Evolutionary conservation across 2,888 invertebrate genomes (phyloP).

Genomic region (Uloborus plumipes): DNA sequence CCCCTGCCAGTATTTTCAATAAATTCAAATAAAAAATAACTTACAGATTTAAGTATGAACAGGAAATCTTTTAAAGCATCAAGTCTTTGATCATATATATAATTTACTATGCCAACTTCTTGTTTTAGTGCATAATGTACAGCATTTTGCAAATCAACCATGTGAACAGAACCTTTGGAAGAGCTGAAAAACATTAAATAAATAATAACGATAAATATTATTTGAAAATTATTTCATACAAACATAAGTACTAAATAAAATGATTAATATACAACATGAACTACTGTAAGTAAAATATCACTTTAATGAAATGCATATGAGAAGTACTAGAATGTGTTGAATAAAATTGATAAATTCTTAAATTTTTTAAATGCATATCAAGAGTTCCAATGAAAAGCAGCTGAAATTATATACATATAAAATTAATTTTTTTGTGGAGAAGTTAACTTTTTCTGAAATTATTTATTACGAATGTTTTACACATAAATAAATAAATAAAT

Average conservation of each 20-base stretch:
- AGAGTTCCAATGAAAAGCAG: too few relatives aligned
- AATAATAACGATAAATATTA: constrained; percentile 5
- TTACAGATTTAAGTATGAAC: constrained; percentile 76
- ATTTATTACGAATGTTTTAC: too few relatives aligned
- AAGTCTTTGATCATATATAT: constrained; percentile 81
- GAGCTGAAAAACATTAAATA: constrained; percentile 12
- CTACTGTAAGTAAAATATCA: background rate
- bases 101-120: constrained; percentile 82
- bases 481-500: too few relatives aligned
- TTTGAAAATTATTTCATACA: background rate
- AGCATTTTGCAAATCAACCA: constrained; percentile 89
- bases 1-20: background rate
- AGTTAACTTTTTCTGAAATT: too few relatives aligned
- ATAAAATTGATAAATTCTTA: too few relatives aligned
- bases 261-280: background rate
- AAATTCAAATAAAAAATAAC: background rate
- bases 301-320: too few relatives aligned
- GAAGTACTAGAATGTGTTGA: too few relatives aligned
- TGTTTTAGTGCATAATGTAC: constrained; percentile 85
- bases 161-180: constrained; percentile 75
- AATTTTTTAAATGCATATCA: too few relatives aligned
- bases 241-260: background rate
- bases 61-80: constrained; percentile 83
- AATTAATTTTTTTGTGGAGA: too few relatives aligned
- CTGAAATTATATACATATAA: too few relatives aligned